Evolutionary conservation across 2,888 invertebrate genomes (phyloP).

Genomic region (Lymantria dispar): DNA sequence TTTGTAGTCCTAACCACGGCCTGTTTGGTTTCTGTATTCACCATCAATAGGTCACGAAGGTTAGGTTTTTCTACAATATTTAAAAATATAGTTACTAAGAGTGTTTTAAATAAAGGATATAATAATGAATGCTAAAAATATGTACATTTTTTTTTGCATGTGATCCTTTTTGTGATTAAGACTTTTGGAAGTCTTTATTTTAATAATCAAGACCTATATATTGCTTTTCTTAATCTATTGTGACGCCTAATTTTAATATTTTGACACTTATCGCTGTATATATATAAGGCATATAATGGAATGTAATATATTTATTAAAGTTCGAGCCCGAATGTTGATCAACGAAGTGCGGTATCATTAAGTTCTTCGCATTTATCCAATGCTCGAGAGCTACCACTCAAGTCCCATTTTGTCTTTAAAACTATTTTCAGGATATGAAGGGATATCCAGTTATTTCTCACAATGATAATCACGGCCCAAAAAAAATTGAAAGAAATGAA

Average conservation of each 20-base stretch:
- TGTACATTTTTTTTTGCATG: constrained; percentile 11
- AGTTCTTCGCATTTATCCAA: not conserved
- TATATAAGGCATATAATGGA: constrained; percentile 47
- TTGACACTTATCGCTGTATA: constrained; percentile 43
- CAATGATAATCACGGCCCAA: no score
- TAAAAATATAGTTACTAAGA: no score
- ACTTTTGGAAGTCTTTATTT: constrained; percentile 7
- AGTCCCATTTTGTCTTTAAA: no score
- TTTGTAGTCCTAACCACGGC: no score
- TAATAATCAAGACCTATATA: constrained; percentile 21
- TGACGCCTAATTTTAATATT: constrained; percentile 39
- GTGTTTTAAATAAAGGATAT: no score
- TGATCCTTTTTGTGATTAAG: constrained; percentile 5
- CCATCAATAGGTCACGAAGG: no score
- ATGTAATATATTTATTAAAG: constrained; percentile 33
- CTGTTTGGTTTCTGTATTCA: no score
- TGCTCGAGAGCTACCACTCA: no score
- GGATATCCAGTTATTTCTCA: no score
- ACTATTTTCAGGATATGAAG: no score
- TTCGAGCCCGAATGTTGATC: constrained; percentile 11
- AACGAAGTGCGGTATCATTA: constrained; percentile 7
- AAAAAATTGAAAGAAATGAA: no score
- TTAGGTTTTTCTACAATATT: no score
- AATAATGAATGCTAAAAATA: not conserved
- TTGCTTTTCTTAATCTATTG: constrained; percentile 32